Percentiles rank a stretch among this genome's conserved stretches.
phyloP scores from a whole-genome alignment of 2,888 invertebrate species.

The Scaeva pyrastri region DNA sequence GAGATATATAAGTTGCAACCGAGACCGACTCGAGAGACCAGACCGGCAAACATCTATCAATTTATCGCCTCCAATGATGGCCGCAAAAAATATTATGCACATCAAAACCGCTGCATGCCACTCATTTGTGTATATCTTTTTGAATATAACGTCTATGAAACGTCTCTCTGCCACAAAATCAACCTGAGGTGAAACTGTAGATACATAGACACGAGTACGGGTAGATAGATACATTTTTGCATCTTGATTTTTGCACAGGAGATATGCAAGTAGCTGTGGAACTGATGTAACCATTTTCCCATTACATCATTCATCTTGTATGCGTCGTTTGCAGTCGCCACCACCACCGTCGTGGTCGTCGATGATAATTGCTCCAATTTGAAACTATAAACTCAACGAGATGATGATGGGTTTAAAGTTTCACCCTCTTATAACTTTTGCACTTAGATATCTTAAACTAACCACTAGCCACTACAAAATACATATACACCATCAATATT shows the following conservation, averaged over 20 bases:
- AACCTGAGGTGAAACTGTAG: neutral
- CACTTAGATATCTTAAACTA: neutral
- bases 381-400: neutral
- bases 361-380: conserved; percentile 59
- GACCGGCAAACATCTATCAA: conserved; percentile 49
- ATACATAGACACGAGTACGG: conserved; percentile 4
- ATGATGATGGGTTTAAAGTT: conserved; percentile 43
- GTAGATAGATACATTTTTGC: conserved; percentile 49
- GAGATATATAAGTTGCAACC: neutral
- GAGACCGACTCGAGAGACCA: too few relatives aligned
- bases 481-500: too few relatives aligned
- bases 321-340: too few relatives aligned
- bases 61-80: neutral
- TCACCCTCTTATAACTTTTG: conserved; percentile 12
- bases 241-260: conserved; percentile 11
- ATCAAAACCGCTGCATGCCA: conserved; percentile 38
- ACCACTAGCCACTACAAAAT: conserved; percentile 12
- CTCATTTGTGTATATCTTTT: conserved; percentile 2
- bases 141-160: conserved; percentile 10
- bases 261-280: too few relatives aligned
- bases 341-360: too few relatives aligned
- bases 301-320: conserved; percentile 60
- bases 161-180: neutral
- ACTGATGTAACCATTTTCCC: conserved; percentile 64
- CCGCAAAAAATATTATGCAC: conserved; percentile 11